A percentile compares a stretch with the other conserved stretches of the same genome.
phyloP scores from a whole-genome alignment of 2,888 invertebrate genomes.

The Cynaeus angustus region DNA sequence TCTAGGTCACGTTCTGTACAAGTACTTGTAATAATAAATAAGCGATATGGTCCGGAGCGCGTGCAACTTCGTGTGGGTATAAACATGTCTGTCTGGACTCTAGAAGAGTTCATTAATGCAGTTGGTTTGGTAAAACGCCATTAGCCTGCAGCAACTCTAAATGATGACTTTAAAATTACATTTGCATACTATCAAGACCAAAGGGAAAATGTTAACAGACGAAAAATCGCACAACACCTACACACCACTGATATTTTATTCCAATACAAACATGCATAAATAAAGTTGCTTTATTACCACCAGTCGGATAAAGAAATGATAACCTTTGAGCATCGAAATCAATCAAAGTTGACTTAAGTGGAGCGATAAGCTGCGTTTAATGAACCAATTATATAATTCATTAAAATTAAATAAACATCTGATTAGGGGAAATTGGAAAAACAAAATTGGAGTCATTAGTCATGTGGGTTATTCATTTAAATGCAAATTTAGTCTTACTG shows the following conservation, averaged over 20 bases:
- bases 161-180: constrained; percentile 71
- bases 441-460: constrained; percentile 21
- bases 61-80: constrained; percentile 71
- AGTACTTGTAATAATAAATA: constrained; percentile 71
- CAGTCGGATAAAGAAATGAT: constrained; percentile 11
- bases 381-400: constrained; percentile 32
- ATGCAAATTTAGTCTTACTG: constrained; percentile 47
- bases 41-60: constrained; percentile 71
- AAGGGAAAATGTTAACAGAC: constrained; percentile 34
- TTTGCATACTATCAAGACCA: constrained; percentile 65
- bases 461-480: constrained; percentile 49
- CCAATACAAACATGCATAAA: constrained; percentile 25
- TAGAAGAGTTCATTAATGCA: constrained; percentile 72
- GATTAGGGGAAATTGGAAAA: constrained; percentile 23
- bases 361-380: constrained; percentile 22
- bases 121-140: constrained; percentile 70
- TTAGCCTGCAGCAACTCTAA: constrained; percentile 68
- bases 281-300: not conserved
- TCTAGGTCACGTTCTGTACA: constrained; percentile 70
- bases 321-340: constrained; percentile 21
- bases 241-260: constrained; percentile 27
- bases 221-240: constrained; percentile 40
- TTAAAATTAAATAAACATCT: constrained; percentile 33
- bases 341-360: constrained; percentile 24
- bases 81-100: constrained; percentile 70